A percentile compares a stretch with the other conserved stretches of the same genome.
Conservation (phyloP, 2,888 invertebrate genomes). For the Scaptodrosophila latifasciaeformis region DNA sequence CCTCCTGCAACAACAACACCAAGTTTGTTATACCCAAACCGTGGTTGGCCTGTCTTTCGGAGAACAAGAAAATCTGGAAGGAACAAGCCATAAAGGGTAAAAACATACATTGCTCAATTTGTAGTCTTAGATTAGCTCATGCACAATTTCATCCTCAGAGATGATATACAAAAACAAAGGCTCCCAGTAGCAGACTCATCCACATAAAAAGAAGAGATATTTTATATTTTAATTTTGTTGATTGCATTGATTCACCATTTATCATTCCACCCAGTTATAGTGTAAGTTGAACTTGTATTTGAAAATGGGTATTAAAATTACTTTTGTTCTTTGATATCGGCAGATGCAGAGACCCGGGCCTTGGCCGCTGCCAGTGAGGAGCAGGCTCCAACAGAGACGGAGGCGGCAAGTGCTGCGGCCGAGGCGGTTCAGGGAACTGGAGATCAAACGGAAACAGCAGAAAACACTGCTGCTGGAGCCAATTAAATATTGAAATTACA, state of each 20-base stretch:
- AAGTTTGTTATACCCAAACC: conserved; percentile 84
- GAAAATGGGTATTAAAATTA: no score
- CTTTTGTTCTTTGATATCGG: no score
- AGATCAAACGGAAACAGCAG: conserved; percentile 14
- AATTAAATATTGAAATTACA: conserved; percentile 21
- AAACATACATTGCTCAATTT: no score
- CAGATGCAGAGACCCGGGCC: conserved; percentile 69
- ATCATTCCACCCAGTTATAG: no score
- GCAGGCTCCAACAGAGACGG: no score
- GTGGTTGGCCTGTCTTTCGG: conserved; percentile 85
- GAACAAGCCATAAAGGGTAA: conserved; percentile 85
- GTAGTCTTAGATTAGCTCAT: no score
- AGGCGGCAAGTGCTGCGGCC: conserved; percentile 22
- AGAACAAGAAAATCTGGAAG: conserved; percentile 90
- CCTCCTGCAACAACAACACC: conserved; percentile 15
- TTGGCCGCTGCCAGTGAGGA: conserved; percentile 51
- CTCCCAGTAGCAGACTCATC: no score
- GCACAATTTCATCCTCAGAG: not conserved
- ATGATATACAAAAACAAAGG: no score
- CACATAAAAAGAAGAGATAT: no score
- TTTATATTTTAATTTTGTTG: no score
- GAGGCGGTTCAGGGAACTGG: conserved; percentile 31
- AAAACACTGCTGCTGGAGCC: conserved; percentile 24
- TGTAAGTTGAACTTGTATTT: not conserved
- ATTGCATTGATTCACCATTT: no score